phyloP scores from a whole-genome alignment of 2,797 vertebrate species.

The Mico argentatus region DNA sequence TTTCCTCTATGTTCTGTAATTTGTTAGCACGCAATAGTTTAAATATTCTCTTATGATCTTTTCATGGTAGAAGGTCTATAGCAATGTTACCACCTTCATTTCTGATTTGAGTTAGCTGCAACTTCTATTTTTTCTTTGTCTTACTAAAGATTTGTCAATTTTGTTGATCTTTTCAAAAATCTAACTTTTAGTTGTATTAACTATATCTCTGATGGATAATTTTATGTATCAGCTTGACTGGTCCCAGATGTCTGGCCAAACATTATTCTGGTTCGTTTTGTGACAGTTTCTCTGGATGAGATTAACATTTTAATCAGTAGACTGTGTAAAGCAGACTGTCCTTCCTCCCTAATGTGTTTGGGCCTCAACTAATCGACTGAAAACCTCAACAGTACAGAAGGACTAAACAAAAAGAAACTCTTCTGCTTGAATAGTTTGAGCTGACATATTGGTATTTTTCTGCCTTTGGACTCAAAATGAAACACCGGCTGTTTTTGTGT shows the following conservation, averaged over 20 bases:
- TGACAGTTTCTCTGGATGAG: neutral
- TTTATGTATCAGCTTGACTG: neutral
- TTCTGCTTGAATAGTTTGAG: neutral
- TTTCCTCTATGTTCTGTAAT: neutral
- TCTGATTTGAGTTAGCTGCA: neutral
- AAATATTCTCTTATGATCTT: neutral
- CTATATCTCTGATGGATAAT: neutral
- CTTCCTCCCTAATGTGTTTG: neutral
- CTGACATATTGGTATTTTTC: neutral
- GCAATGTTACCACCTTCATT: neutral
- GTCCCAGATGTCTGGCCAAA: neutral
- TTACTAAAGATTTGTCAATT: neutral
- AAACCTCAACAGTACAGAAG: neutral
- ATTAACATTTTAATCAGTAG: neutral
- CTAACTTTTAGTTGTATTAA: neutral
- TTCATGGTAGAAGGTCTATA: neutral
- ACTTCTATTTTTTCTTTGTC: neutral
- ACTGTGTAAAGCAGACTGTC: neutral
- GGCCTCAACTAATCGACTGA: neutral
- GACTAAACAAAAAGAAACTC: neutral
- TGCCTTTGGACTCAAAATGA: neutral
- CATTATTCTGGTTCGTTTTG: neutral
- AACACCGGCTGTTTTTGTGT: neutral
- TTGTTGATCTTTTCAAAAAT: neutral
- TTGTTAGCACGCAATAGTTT: neutral